Conservation (phyloP, 2,797 vertebrate genomes). For the Otus scops region DNA sequence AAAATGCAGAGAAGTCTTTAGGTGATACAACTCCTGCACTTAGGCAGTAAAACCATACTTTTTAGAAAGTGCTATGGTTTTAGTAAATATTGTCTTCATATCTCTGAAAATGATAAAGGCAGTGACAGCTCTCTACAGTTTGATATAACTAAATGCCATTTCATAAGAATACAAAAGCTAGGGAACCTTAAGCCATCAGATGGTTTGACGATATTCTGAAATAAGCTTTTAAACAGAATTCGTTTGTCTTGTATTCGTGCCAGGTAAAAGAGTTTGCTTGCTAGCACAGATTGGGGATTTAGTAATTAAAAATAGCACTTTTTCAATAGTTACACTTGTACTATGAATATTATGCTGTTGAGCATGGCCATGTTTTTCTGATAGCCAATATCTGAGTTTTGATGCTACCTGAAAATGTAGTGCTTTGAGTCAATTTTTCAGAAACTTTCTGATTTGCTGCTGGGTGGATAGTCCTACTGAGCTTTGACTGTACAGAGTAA, state of each 20-base stretch:
- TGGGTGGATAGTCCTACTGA: not conserved
- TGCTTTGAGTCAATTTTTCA: not conserved
- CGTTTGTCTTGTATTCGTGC: not conserved
- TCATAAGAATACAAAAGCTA: not conserved
- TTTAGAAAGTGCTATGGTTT: not conserved
- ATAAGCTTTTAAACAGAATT: not conserved
- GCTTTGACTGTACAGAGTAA: not conserved
- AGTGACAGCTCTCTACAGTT: not conserved
- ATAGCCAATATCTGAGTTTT: not conserved
- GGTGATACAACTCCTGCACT: not conserved
- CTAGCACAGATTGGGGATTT: not conserved
- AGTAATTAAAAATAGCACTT: not conserved
- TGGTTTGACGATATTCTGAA: not conserved
- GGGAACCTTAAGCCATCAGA: not conserved
- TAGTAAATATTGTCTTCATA: not conserved
- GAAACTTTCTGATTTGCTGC: fast-evolving
- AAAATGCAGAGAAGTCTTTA: not conserved
- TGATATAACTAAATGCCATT: not conserved
- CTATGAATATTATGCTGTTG: fast-evolving
- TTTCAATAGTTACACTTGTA: not conserved
- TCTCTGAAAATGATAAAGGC: not conserved
- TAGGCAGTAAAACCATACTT: not conserved
- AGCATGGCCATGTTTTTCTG: fast-evolving
- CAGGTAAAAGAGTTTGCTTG: not conserved
- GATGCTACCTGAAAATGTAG: not conserved